phyloP scores from a whole-genome alignment of 2,888 invertebrate species.

The Drosophila mulleri region DNA sequence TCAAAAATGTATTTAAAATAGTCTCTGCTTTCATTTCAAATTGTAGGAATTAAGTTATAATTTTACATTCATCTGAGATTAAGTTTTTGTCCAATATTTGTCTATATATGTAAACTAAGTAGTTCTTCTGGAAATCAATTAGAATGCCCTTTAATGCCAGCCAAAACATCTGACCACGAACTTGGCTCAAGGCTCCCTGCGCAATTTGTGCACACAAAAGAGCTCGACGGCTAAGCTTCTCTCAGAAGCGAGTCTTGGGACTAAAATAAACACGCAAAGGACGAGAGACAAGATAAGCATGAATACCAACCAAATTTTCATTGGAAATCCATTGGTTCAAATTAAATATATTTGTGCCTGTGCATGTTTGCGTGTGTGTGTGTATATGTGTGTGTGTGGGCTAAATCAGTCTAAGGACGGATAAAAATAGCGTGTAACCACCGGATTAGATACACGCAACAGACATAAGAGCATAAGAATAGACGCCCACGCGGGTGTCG shows the following conservation, averaged over 20 bases:
- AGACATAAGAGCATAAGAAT: constrained; percentile 28
- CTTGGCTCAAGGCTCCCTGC: constrained; percentile 11
- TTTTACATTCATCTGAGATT: not conserved
- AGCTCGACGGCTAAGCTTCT: constrained; percentile 15
- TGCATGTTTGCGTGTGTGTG: not conserved
- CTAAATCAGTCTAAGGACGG: not conserved
- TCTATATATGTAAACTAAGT: not conserved
- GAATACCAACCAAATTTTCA: constrained; percentile 32
- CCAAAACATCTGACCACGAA: not conserved
- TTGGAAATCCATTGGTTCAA: constrained; percentile 16
- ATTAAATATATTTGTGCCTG: constrained; percentile 3
- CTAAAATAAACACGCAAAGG: constrained; percentile 31
- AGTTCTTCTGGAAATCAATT: not conserved
- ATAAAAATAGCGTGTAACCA: constrained; percentile 41
- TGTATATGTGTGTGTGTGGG: not conserved
- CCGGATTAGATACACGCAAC: constrained; percentile 37
- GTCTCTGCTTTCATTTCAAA: not conserved
- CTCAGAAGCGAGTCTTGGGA: not conserved
- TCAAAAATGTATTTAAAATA: too few species aligned
- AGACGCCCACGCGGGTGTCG: constrained; percentile 27
- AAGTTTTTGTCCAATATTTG: not conserved
- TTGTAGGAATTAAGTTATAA: not conserved
- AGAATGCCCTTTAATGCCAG: not conserved
- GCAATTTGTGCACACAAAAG: constrained; percentile 26
- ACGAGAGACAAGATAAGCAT: constrained; percentile 23